phyloP scores from a whole-genome alignment of 2,113 vertebrate genomes.

The Geococcyx californianus region DNA sequence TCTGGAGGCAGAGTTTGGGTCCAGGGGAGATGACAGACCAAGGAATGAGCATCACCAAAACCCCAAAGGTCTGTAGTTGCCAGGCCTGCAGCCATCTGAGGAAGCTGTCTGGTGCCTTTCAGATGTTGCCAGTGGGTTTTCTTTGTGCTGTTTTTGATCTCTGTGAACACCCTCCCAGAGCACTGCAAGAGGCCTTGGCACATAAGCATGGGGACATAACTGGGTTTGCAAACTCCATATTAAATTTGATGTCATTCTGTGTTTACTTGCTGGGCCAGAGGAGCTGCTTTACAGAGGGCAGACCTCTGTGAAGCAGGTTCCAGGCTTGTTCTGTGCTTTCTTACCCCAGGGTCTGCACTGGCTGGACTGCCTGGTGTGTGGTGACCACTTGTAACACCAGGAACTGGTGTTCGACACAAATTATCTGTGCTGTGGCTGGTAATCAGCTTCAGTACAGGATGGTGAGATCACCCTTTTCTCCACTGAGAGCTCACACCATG shows the following conservation, averaged over 20 bases:
- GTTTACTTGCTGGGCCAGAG: background rate
- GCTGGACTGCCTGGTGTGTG: background rate
- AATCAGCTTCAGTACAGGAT: background rate
- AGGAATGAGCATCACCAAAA: background rate
- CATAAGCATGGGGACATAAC: background rate
- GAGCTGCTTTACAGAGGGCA: background rate
- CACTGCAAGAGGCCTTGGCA: background rate
- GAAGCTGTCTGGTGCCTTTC: background rate
- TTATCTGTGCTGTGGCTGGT: background rate
- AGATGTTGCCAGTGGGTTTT: background rate
- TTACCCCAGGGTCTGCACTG: background rate
- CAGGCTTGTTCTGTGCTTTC: background rate
- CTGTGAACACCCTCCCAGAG: background rate
- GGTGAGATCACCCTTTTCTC: background rate
- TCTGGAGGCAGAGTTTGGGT: background rate
- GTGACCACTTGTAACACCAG: background rate
- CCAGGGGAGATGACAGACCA: background rate
- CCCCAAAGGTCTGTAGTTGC: background rate
- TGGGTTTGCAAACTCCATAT: background rate
- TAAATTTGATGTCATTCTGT: background rate
- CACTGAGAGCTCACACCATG: background rate
- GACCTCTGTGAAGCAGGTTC: background rate
- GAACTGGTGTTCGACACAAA: fast-evolving
- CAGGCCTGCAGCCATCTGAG: background rate
- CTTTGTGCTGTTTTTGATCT: background rate